Evolutionary conservation across 2,888 invertebrate genomes (phyloP).

Genomic region (Conus canariensis): DNA sequence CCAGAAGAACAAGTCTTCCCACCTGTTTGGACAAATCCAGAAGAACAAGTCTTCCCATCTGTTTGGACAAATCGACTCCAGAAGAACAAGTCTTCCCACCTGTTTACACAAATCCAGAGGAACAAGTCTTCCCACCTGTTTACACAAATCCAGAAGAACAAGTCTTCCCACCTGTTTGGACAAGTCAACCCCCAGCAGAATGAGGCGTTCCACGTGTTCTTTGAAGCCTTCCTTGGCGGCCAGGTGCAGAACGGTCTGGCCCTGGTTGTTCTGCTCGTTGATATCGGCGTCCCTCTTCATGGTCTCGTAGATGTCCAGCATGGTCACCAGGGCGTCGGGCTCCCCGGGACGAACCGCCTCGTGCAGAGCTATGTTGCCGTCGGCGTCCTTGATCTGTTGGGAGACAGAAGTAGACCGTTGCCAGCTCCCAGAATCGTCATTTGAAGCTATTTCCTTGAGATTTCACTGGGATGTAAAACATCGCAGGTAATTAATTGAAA

Average conservation of each 20-base stretch:
- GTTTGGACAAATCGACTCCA: no score
- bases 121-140: conserved; percentile 30
- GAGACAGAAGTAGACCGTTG: no score
- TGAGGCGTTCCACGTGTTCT: conserved; percentile 53
- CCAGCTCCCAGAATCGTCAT: no score
- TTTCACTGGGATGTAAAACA: no score
- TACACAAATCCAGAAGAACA: no score
- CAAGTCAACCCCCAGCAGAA: conserved; percentile 57
- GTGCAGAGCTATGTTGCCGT: conserved; percentile 69
- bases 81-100: no score
- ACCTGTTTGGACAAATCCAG: no score
- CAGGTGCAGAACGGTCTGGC: conserved; percentile 65
- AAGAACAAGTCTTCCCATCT: no score
- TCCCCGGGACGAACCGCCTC: conserved; percentile 65
- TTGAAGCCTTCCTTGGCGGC: conserved; percentile 61
- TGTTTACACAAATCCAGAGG: no score
- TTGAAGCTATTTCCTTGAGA: no score
- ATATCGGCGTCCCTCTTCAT: conserved; percentile 70
- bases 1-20: no score
- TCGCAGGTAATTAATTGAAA: no score
- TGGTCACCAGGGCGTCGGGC: conserved; percentile 65
- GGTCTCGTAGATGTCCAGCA: conserved; percentile 70
- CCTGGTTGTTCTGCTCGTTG: conserved; percentile 62
- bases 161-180: conserved; percentile 15
- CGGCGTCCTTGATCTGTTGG: conserved; percentile 53